Conservation (phyloP, 2,797 vertebrate species). For the Leptodactylus fallax region DNA sequence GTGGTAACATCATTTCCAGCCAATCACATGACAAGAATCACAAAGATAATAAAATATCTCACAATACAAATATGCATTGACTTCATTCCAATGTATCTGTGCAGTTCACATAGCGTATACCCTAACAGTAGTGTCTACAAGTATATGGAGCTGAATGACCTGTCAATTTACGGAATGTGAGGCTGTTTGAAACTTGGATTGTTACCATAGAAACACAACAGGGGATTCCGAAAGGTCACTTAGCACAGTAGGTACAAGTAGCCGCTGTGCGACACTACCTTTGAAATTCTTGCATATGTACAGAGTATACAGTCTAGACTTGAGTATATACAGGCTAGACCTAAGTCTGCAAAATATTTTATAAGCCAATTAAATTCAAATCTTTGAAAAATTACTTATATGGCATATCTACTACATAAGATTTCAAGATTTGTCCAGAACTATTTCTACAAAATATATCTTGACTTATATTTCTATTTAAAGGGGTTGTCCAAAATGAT, state of each 20-base stretch:
- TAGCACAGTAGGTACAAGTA: constrained; percentile 3
- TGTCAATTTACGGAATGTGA: constrained; percentile 18
- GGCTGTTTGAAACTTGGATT: constrained; percentile 26
- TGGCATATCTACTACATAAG: too few relatives aligned
- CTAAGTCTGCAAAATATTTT: too few relatives aligned
- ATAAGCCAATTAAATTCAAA: too few relatives aligned
- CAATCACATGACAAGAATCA: not conserved
- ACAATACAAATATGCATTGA: not conserved
- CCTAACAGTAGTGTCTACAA: constrained; percentile 10
- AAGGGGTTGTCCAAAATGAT: too few relatives aligned
- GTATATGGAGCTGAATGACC: not conserved
- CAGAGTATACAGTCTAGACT: not conserved
- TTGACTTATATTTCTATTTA: too few relatives aligned
- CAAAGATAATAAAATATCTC: not conserved
- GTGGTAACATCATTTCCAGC: not conserved
- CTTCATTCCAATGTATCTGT: not conserved
- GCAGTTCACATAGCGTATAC: constrained; percentile 10
- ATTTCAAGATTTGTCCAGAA: too few relatives aligned
- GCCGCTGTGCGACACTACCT: not conserved
- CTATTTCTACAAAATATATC: too few relatives aligned
- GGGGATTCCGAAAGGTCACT: not conserved
- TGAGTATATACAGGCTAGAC: not conserved
- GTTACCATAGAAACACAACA: constrained; percentile 30
- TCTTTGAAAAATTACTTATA: too few relatives aligned
- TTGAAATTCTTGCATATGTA: not conserved